Conservation (phyloP, 2,888 invertebrate species). For the Maniola hyperantus region DNA sequence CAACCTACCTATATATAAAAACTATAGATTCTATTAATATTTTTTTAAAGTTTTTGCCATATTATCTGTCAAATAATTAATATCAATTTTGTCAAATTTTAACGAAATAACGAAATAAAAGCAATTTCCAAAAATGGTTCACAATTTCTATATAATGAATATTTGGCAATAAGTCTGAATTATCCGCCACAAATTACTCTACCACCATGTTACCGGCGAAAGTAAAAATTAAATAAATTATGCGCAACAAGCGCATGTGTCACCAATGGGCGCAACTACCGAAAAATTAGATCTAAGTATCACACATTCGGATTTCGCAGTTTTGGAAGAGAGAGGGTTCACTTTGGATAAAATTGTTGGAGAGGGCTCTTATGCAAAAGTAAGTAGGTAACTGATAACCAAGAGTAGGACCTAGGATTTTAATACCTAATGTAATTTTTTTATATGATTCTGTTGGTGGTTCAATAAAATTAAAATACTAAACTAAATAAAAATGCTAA, state of each 20-base stretch:
- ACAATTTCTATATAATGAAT: conserved; percentile 14
- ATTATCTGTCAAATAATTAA: conserved; percentile 3
- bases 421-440: too few relatives aligned
- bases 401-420: too few relatives aligned
- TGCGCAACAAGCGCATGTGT: conserved; percentile 39
- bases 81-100: conserved; percentile 11
- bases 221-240: conserved; percentile 66
- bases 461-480: too few relatives aligned
- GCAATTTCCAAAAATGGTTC: conserved; percentile 17
- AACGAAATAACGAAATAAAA: conserved; percentile 8
- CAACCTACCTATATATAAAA: background rate
- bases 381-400: conserved; percentile 50
- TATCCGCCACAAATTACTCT: background rate
- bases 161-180: background rate
- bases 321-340: conserved; percentile 82
- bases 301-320: conserved; percentile 65
- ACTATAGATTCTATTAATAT: conserved; percentile 5
- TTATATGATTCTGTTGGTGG: too few relatives aligned
- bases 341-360: conserved; percentile 85
- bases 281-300: conserved; percentile 62
- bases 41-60: background rate
- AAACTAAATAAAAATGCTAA: too few relatives aligned
- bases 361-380: conserved; percentile 91
- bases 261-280: conserved; percentile 56
- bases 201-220: conserved; percentile 62